A percentile compares a stretch with the other conserved stretches of the same genome.
Evolutionary conservation across 30 jellyfish, hydroid and myxozoan genomes (phyloP).

Genomic region (Cassiopea andromeda): DNA sequence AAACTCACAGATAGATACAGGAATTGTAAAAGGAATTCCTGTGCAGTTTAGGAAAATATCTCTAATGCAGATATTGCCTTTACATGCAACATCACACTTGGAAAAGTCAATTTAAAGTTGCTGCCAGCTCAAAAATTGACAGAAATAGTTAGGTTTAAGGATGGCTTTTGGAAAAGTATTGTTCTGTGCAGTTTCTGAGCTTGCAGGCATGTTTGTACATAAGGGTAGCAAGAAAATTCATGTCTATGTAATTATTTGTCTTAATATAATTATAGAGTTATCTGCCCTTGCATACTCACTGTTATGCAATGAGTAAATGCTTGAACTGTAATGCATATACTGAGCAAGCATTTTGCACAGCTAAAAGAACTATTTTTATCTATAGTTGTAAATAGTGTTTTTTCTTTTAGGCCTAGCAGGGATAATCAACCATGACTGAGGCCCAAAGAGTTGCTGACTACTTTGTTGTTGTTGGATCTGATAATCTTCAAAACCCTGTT

Average conservation of each 20-base stretch:
- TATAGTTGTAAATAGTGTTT: background rate
- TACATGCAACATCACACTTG: too few relatives aligned
- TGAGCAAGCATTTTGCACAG: background rate
- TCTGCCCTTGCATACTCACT: background rate
- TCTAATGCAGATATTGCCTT: too few relatives aligned
- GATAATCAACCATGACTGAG: constrained; percentile 8
- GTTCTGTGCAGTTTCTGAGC: background rate
- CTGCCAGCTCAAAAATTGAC: background rate
- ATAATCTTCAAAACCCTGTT: constrained; percentile 87
- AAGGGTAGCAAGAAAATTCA: background rate
- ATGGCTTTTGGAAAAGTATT: background rate
- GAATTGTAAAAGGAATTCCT: too few relatives aligned
- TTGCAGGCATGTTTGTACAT: background rate
- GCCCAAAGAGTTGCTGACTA: constrained; percentile 91
- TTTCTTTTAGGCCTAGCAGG: background rate
- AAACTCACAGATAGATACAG: too few relatives aligned
- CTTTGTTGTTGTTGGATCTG: constrained; percentile 93
- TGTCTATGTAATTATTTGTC: background rate
- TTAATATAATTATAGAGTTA: background rate
- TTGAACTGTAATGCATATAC: too few relatives aligned
- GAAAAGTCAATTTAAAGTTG: too few relatives aligned
- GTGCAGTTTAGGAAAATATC: too few relatives aligned
- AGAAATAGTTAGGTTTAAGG: background rate
- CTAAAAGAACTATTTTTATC: background rate
- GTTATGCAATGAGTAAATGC: background rate